Conservation (phyloP, 2,888 invertebrate genomes). For the Tromatobia lineatoria region DNA sequence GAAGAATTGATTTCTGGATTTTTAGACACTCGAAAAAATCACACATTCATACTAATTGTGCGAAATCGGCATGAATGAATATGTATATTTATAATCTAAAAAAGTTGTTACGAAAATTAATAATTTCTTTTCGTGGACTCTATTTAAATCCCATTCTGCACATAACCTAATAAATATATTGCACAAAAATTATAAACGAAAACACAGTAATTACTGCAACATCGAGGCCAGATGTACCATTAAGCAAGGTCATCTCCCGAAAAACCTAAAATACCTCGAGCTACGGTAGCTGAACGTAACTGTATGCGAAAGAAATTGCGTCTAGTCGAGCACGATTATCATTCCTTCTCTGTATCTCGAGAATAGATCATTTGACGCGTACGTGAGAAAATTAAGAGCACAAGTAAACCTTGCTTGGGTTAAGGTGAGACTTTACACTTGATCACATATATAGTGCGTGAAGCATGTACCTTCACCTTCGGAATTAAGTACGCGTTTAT, state of each 20-base stretch:
- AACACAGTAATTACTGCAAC: background rate
- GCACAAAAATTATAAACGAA: background rate
- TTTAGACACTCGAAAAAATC: too few relatives aligned
- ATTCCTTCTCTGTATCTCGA: background rate
- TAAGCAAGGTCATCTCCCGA: slow-evolving; percentile 18
- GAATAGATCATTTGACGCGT: slow-evolving; percentile 45
- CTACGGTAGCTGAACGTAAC: slow-evolving; percentile 13
- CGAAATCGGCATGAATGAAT: too few relatives aligned
- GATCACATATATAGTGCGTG: slow-evolving; percentile 36
- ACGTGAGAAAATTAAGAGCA: slow-evolving; percentile 58
- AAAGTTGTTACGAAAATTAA: too few relatives aligned
- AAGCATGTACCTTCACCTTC: slow-evolving; percentile 34
- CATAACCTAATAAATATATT: too few relatives aligned
- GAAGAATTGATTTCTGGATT: too few relatives aligned
- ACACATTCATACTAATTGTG: too few relatives aligned
- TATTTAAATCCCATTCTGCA: too few relatives aligned
- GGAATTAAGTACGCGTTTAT: slow-evolving; percentile 57
- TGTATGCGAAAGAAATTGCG: slow-evolving; percentile 47
- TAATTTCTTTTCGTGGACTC: background rate
- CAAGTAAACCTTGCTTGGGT: slow-evolving; percentile 25
- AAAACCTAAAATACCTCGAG: slow-evolving; percentile 19
- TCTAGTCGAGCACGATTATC: slow-evolving; percentile 44
- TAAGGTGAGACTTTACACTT: slow-evolving; percentile 47
- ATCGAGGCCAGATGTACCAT: slow-evolving; percentile 36
- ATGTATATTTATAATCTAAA: too few relatives aligned